Base-by-base conservation (phyloP, 2,888 invertebrate species). In the Drosophila borealis region DNA sequence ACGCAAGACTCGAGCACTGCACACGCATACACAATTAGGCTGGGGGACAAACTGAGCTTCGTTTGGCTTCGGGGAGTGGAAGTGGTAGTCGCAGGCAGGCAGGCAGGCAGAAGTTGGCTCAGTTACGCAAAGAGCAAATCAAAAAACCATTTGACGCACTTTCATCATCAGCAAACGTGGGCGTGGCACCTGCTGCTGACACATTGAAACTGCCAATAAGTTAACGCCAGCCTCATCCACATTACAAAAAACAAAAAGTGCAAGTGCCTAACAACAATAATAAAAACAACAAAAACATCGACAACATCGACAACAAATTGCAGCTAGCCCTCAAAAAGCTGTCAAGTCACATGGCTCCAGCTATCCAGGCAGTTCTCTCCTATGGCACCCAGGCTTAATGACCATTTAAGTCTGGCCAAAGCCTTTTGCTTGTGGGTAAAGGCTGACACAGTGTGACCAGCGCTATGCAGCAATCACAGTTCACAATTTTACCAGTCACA, bases 131-230 rank as follows among this genome's bases (percentile, higher is more conserved):
- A 85, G 76, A 80, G 79, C 81, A 87, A 85, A 89, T 89, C 86
- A 87, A 87, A 87, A 86, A 87, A 82, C 88, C 85, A 87, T 89
- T 84, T 88, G 88, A 84, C 86, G 86, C 89, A 89, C 79, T 87
- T 88, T 84, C 88, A 87, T 85, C 86, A 89, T 80, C 80, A 74
- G 71, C 74, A 73, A 65, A 65, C 60, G 65, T 71, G 61, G 75
- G 56, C 59, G 42, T 70, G 80, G 74, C 85, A 83, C 82, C 88
- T 83, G 85, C 85, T 87, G 82, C 82, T 83, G 82, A 87, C 82
- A 88, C 73, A 85, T 88, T 74, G 67, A 87, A 85, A 78, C 85
- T 83, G 88, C 85, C 85, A 83, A 87, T 87, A 82, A 79, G 87
- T 81, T 78, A 53, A 65, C 48, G 41, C 66, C 48, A 21, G n/a